Evolutionary conservation across 2,888 invertebrate genomes (phyloP), one percentile per base, ranked within the genome.

Genomic region (Iphiclides podalirius): DNA sequence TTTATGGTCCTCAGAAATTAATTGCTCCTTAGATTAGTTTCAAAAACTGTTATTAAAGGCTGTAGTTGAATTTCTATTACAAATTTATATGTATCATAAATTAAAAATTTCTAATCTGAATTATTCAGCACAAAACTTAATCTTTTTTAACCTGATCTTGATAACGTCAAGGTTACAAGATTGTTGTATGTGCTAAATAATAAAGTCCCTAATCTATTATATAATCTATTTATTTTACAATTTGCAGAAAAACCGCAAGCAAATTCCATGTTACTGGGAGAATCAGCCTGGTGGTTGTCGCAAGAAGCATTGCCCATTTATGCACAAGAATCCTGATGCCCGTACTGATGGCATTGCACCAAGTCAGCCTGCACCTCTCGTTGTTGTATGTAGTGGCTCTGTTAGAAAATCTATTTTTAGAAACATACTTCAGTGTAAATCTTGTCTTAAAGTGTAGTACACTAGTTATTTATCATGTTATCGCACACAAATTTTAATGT

Each of bases 211-310:
- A 11, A 23, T 14, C 12, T 9, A 3, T 26, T 7, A 8, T 26
- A 9, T 28, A 14, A 40, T 15, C 1, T n/a, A 26, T 8, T 23
- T 11, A 2, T 11, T 35, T 11, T 34, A 11, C n/a, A 11, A 23
- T 38, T 78, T 89, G 4, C 78, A 95, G 94, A 94, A 94, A 92
- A 94, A 95, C 76, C 92, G 95, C 57, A 93, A 94, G 81, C 91
- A 91, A 58, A 95, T 95, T 68, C 94, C 94, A 1, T 96, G 96
- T 79, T 96, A 94, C 76, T 96, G 95, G 95, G 96, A 96, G 82
- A 92, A 90, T 58, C 95, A 96, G 79, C 95, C 95, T 0, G 91
- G 92, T 7, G 96, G 96, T 1, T 96, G 96, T 75, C 91, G 92
- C 61, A 96, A 96, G 80, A 93, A 94, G 48, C 94, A 95, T 74